Evolutionary conservation across 2,888 invertebrate species (phyloP).

Genomic region (Monochamus alternatus): DNA sequence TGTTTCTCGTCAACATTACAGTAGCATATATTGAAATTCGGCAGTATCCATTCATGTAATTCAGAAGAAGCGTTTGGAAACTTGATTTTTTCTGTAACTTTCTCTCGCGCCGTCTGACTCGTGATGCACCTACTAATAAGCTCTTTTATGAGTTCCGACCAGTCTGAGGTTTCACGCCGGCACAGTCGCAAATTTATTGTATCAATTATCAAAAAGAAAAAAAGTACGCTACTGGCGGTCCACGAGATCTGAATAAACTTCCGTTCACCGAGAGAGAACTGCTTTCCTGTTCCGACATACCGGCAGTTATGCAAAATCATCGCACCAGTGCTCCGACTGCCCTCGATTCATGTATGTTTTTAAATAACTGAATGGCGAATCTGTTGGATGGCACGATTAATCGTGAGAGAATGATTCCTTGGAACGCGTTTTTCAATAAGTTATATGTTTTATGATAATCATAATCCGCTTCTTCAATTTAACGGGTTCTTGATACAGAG

Average conservation of each 20-base stretch:
- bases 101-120: too few species aligned
- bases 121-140: too few species aligned
- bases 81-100: too few species aligned
- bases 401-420: conserved; percentile 28
- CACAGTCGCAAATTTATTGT: neutral
- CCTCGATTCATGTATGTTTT: conserved; percentile 25
- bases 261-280: conserved; percentile 16
- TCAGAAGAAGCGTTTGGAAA: too few species aligned
- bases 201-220: neutral
- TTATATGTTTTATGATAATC: too few species aligned
- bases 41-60: too few species aligned
- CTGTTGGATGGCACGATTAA: conserved; percentile 21
- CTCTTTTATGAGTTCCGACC: too few species aligned
- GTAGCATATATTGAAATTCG: too few species aligned
- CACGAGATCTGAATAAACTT: conserved; percentile 28
- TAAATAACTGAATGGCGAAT: conserved; percentile 25
- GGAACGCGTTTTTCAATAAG: conserved; percentile 18
- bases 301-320: conserved; percentile 36
- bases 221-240: neutral
- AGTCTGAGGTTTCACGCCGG: neutral
- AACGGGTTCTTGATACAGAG: too few species aligned
- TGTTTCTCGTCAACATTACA: too few species aligned
- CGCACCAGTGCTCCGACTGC: conserved; percentile 28
- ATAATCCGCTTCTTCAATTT: too few species aligned
- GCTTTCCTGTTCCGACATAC: conserved; percentile 33